phyloP scores from a whole-genome alignment of 2,113 vertebrate genomes.

The Eretmodus cyanostictus region DNA sequence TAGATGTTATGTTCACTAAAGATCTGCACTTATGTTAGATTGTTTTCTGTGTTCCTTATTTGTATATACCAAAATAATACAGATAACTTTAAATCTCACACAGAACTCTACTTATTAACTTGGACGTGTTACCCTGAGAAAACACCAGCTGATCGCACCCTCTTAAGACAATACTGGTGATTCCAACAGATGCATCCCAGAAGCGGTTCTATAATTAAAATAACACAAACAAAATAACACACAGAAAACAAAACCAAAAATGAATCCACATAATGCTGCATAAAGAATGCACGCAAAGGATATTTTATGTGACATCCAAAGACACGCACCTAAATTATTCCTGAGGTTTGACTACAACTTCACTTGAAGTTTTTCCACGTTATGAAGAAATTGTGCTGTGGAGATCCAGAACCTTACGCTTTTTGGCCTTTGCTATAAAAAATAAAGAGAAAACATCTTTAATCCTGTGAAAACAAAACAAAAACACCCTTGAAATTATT shows the following conservation, averaged over 20 bases:
- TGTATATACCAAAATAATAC: not conserved
- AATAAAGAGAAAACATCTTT: not conserved
- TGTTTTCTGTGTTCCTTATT: not conserved
- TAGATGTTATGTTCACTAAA: not conserved
- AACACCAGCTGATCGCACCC: not conserved
- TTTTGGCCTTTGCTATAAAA: not conserved
- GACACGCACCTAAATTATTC: not conserved
- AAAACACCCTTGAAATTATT: not conserved
- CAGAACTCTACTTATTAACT: not conserved
- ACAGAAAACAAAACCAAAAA: not conserved
- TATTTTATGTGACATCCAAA: not conserved
- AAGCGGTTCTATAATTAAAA: not conserved
- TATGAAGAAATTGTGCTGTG: not conserved
- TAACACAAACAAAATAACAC: not conserved
- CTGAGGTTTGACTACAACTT: not conserved
- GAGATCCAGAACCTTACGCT: not conserved
- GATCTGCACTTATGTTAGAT: not conserved
- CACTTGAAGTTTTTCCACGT: not conserved
- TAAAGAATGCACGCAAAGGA: not conserved
- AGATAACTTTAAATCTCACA: not conserved
- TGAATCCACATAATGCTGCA: not conserved
- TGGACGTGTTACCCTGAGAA: not conserved
- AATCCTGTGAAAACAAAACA: not conserved
- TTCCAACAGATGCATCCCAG: not conserved
- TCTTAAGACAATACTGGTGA: not conserved